phyloP scores from a whole-genome alignment of 2,888 invertebrate genomes.

The Volucella zonaria region DNA sequence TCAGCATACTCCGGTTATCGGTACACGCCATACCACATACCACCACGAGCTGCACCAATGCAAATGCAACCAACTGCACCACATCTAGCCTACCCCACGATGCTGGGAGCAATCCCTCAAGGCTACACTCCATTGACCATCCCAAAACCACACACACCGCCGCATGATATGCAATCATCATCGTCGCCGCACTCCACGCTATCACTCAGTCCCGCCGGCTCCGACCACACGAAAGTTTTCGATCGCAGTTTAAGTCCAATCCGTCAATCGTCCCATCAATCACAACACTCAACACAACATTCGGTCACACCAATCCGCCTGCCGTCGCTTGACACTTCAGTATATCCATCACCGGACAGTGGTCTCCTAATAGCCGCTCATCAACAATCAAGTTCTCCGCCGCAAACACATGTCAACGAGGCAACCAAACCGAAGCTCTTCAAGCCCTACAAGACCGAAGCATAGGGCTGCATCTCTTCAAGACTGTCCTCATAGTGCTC shows the following conservation, averaged over 20 bases:
- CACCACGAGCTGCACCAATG: slow-evolving; percentile 82
- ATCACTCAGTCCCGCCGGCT: slow-evolving; percentile 82
- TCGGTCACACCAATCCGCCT: slow-evolving; percentile 76
- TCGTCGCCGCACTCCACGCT: slow-evolving; percentile 82
- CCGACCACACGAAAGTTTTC: slow-evolving; percentile 82
- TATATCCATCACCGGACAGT: slow-evolving; percentile 47
- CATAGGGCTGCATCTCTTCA: slow-evolving; percentile 72
- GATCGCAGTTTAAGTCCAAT: slow-evolving; percentile 80
- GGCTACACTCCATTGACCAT: slow-evolving; percentile 77
- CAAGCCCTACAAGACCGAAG: slow-evolving; percentile 88
- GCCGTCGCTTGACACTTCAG: slow-evolving; percentile 65
- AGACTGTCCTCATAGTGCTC: slow-evolving; percentile 5
- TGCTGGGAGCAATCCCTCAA: slow-evolving; percentile 78
- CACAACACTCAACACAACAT: slow-evolving; percentile 74
- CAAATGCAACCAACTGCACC: slow-evolving; percentile 78
- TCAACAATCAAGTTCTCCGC: slow-evolving; percentile 74
- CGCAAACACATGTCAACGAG: slow-evolving; percentile 75
- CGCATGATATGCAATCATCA: slow-evolving; percentile 81
- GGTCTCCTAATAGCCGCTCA: slow-evolving; percentile 78
- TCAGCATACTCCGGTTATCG: slow-evolving; percentile 81
- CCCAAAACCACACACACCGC: slow-evolving; percentile 82
- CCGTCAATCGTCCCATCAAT: slow-evolving; percentile 63
- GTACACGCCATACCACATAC: slow-evolving; percentile 84
- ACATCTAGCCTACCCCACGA: slow-evolving; percentile 71
- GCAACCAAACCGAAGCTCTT: slow-evolving; percentile 86